Percentiles rank a stretch among this genome's conserved stretches.
These are phyloP conservation scores for Lophura nycthemera DNA, from an alignment of 2,113 vertebrate genomes.

Conservation along the genomic window DNA sequence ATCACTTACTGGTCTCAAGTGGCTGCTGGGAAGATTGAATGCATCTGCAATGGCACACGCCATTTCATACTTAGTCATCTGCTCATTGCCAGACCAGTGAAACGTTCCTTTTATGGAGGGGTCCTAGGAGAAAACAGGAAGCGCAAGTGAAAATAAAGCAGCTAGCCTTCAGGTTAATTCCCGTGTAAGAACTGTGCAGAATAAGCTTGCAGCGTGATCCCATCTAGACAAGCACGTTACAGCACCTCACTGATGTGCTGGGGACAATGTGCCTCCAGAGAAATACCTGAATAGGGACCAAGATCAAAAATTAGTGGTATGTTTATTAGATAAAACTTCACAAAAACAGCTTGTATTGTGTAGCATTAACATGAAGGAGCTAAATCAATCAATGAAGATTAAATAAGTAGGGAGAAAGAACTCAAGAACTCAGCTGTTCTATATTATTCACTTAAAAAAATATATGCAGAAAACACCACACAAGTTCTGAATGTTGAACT, in stretches of 20 bases:
- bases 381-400: not conserved
- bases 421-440: not conserved
- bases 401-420: not conserved
- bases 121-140: conserved; percentile 78
- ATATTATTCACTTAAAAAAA: not conserved
- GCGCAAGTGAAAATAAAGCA: not conserved
- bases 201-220: not conserved
- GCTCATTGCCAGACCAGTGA: conserved; percentile 94
- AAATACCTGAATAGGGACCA: accelerated
- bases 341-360: not conserved
- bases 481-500: not conserved
- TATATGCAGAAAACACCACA: not conserved
- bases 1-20: conserved; percentile 89
- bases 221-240: not conserved
- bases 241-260: not conserved
- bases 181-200: not conserved
- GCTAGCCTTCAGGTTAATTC: not conserved
- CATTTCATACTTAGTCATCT: conserved; percentile 98
- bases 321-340: not conserved
- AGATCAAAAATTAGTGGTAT: not conserved
- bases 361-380: not conserved
- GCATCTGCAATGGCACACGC: conserved; percentile 91
- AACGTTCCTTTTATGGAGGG: conserved; percentile 89
- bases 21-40: conserved; percentile 91
- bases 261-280: accelerated